Conservation (phyloP, 2,797 vertebrate genomes). For the Apogon hyalosoma region DNA sequence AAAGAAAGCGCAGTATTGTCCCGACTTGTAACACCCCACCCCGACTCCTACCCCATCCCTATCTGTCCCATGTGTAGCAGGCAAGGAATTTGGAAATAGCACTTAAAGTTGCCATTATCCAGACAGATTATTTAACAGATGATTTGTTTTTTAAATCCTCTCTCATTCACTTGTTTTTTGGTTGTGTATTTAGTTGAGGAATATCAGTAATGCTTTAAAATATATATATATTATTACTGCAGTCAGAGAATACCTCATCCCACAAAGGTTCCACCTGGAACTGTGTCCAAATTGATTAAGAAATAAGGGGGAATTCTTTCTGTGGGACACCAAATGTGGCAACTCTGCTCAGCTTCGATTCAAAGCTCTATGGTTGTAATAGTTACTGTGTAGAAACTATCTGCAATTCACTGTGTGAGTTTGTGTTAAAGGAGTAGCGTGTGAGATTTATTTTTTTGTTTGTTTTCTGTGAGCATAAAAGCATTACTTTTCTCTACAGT, state of each 20-base stretch:
- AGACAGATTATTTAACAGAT: constrained; percentile 77
- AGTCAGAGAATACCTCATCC: constrained; percentile 89
- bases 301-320: constrained; percentile 79
- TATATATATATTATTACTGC: constrained; percentile 80
- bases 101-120: constrained; percentile 83
- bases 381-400: constrained; percentile 82
- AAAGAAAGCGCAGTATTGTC: constrained; percentile 74
- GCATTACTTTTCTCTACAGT: constrained; percentile 79
- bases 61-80: constrained; percentile 75
- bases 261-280: constrained; percentile 81
- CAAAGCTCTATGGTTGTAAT: constrained; percentile 83
- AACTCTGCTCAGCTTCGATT: constrained; percentile 82
- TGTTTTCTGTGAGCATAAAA: constrained; percentile 76
- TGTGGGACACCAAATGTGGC: constrained; percentile 84
- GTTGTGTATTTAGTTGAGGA: constrained; percentile 80
- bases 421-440: constrained; percentile 82
- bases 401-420: constrained; percentile 86
- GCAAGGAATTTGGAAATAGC: constrained; percentile 80
- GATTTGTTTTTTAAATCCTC: constrained; percentile 56
- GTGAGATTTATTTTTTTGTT: constrained; percentile 74
- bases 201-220: constrained; percentile 86
- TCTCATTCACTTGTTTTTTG: constrained; percentile 65
- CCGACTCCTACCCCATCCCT: constrained; percentile 39
- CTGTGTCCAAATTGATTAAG: constrained; percentile 80
- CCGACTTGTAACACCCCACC: constrained; percentile 56